Evolutionary conservation across 2,888 invertebrate genomes (phyloP).

Genomic region (Drosophila birchii): DNA sequence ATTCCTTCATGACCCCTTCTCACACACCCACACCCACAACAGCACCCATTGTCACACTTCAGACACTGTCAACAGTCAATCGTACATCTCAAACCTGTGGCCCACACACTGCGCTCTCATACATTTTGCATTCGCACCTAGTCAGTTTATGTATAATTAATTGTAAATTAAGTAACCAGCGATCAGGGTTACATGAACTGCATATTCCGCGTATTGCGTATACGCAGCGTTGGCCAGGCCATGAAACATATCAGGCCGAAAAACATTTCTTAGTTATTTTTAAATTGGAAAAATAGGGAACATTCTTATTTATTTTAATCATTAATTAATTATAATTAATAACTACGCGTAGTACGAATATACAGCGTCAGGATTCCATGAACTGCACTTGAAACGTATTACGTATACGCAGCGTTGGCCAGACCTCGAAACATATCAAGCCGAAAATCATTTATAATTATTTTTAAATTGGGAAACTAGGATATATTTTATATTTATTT

Average conservation of each 20-base stretch:
- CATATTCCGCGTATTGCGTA: background rate
- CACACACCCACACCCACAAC: conserved; percentile 35
- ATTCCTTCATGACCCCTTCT: conserved; percentile 43
- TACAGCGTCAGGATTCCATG: too few species aligned
- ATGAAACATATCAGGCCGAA: background rate
- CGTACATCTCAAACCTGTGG: conserved; percentile 33
- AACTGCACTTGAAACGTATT: too few species aligned
- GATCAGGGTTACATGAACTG: conserved; percentile 21
- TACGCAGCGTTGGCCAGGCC: conserved; percentile 19
- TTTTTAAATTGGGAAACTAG: background rate
- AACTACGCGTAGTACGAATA: too few species aligned
- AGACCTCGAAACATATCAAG: conserved; percentile 10
- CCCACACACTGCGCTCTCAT: conserved; percentile 34
- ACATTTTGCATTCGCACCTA: conserved; percentile 27
- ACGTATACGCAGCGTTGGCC: conserved; percentile 1
- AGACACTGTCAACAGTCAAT: conserved; percentile 41
- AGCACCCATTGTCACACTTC: conserved; percentile 42
- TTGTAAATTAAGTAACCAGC: conserved; percentile 31
- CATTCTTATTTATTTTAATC: too few species aligned
- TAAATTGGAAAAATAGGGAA: background rate
- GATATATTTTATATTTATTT: background rate
- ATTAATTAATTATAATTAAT: too few species aligned
- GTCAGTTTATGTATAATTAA: conserved; percentile 39
- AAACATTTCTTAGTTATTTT: background rate
- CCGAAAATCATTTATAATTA: background rate